Conservation (phyloP, 2,888 invertebrate species). For the Fragum sueziense region DNA sequence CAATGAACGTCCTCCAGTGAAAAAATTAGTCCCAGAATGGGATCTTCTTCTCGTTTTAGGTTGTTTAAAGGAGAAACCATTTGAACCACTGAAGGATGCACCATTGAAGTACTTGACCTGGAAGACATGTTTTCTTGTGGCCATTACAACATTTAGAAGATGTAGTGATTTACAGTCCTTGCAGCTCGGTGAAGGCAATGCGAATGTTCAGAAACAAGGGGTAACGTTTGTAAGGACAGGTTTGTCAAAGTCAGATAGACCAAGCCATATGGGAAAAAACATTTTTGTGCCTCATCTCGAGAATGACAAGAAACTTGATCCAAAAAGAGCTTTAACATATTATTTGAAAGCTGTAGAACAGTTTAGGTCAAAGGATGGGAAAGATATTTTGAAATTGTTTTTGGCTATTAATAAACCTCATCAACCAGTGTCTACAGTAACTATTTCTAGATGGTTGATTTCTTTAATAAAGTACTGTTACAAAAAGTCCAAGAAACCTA, state of each 20-base stretch:
- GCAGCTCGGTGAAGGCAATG: constrained; percentile 22
- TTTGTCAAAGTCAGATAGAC: constrained; percentile 27
- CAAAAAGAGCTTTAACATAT: constrained; percentile 16
- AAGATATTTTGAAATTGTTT: constrained; percentile 10
- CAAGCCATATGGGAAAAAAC: constrained; percentile 2
- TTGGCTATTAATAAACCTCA: constrained; percentile 16
- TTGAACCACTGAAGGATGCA: constrained; percentile 20
- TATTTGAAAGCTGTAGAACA: background rate
- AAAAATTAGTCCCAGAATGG: too few species aligned
- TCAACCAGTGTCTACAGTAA: background rate
- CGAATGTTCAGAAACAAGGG: constrained; percentile 20
- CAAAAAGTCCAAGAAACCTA: too few species aligned
- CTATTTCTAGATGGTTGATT: constrained; percentile 10
- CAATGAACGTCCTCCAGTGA: too few species aligned
- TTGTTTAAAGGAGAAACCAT: background rate
- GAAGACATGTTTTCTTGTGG: constrained; percentile 34
- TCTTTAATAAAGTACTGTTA: too few species aligned
- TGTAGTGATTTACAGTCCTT: constrained; percentile 38
- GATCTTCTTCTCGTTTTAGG: background rate
- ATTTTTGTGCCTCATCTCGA: constrained; percentile 28
- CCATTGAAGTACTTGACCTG: constrained; percentile 10
- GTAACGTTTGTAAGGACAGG: constrained; percentile 32
- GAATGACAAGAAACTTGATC: constrained; percentile 35
- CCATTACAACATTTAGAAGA: constrained; percentile 37
- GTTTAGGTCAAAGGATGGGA: constrained; percentile 1